Percentiles rank a stretch among this genome's conserved stretches.
These are phyloP conservation scores for Eugnorisma glareosa DNA, from an alignment of 2,888 invertebrate species.

Conservation along the genomic window DNA sequence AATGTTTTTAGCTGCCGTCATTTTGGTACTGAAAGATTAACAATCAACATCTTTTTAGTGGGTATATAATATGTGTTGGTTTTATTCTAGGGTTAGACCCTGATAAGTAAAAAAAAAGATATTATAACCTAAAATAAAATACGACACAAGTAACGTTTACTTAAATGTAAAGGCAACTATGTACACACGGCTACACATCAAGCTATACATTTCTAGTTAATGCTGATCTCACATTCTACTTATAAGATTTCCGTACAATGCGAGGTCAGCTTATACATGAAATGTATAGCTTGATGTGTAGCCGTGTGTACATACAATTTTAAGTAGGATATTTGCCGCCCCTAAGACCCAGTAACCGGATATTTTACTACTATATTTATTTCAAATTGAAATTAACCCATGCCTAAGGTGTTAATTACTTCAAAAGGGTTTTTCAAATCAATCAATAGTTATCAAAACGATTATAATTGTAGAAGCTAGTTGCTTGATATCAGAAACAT, in stretches of 20 bases:
- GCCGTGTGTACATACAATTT: not conserved
- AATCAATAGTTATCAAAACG: not conserved
- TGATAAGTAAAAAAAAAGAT: not conserved
- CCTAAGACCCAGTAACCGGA: too few relatives aligned
- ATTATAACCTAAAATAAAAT: not conserved
- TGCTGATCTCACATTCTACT: too few relatives aligned
- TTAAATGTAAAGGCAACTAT: not conserved
- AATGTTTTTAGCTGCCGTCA: constrained; percentile 7
- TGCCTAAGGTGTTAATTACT: too few relatives aligned
- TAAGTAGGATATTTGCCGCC: too few relatives aligned
- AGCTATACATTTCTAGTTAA: too few relatives aligned
- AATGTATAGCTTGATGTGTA: too few relatives aligned
- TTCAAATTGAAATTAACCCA: too few relatives aligned
- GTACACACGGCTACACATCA: too few relatives aligned
- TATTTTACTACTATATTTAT: not conserved
- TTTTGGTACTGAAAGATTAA: not conserved
- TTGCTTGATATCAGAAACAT: constrained; percentile 11
- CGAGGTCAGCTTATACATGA: too few relatives aligned
- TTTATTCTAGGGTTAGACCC: not conserved
- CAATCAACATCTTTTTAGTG: not conserved
- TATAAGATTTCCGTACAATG: too few relatives aligned
- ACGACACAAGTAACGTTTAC: not conserved
- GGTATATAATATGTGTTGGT: not conserved
- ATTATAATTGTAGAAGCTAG: not conserved
- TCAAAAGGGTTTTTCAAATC: not conserved